Evolutionary conservation across 2,888 invertebrate species (phyloP).

Genomic region (Esperia sulphurella): DNA sequence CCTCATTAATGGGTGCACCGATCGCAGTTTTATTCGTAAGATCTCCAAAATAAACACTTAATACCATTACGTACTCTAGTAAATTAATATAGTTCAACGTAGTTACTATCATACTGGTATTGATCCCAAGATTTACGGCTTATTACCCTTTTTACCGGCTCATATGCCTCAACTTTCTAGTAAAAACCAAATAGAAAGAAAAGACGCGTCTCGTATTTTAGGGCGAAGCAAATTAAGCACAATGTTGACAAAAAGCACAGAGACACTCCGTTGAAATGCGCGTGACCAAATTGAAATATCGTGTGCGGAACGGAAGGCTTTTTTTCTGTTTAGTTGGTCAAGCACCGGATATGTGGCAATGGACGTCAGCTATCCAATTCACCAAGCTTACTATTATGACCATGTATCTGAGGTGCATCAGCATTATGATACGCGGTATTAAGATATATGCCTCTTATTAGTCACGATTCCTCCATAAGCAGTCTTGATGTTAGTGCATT

Average conservation of each 20-base stretch:
- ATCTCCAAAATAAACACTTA: constrained; percentile 22
- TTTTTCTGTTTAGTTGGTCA: constrained; percentile 53
- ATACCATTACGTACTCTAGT: not conserved
- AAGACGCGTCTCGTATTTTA: constrained; percentile 30
- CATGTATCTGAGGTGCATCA: constrained; percentile 25
- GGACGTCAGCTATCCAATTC: constrained; percentile 21
- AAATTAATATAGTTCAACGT: no score
- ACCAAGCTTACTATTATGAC: constrained; percentile 29
- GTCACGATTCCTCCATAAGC: constrained; percentile 40
- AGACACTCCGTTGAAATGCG: constrained; percentile 32
- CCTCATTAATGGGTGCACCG: constrained; percentile 18
- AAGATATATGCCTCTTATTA: constrained; percentile 28
- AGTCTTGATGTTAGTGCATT: constrained; percentile 27
- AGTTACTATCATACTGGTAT: no score
- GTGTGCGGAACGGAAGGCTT: constrained; percentile 72
- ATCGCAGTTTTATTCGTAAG: constrained; percentile 26
- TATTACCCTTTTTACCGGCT: no score
- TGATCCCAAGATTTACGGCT: constrained; percentile 8
- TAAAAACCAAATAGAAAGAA: constrained; percentile 29
- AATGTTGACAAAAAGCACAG: constrained; percentile 60
- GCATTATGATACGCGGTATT: constrained; percentile 24
- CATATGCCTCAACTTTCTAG: constrained; percentile 12
- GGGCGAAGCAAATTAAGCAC: constrained; percentile 61
- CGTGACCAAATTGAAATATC: constrained; percentile 59
- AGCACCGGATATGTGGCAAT: constrained; percentile 66